A percentile compares a stretch with the other conserved stretches of the same genome.
phyloP scores from a whole-genome alignment of 2,113 vertebrate genomes.

The Cryptotis parvus region DNA sequence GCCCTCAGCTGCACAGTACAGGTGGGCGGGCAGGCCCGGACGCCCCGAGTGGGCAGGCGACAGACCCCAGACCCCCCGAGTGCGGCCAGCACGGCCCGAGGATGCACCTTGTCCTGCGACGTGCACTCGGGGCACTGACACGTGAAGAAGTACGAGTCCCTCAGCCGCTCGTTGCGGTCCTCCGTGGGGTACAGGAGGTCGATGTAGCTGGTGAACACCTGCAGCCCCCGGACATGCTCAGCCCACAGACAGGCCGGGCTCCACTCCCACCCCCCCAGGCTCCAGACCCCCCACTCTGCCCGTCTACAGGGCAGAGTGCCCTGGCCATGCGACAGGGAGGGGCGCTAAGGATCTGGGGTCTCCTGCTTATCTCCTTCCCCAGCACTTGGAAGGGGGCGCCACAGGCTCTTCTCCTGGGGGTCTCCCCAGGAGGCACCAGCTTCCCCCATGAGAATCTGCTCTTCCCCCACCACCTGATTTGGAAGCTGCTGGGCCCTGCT shows the following conservation, averaged over 20 bases:
- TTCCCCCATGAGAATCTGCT: too few species aligned
- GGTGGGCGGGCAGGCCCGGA: too few species aligned
- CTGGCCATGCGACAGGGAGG: background rate
- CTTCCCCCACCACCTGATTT: too few species aligned
- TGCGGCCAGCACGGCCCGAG: too few species aligned
- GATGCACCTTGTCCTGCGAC: conserved; percentile 91
- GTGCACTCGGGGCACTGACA: conserved; percentile 95
- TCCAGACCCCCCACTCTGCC: too few species aligned
- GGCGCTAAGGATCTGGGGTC: background rate
- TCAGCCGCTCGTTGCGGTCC: conserved; percentile 93
- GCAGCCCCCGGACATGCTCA: background rate
- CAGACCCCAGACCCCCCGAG: accelerated
- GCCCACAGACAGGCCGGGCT: background rate
- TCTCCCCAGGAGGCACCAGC: too few species aligned
- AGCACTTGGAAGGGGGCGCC: background rate
- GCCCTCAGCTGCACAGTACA: too few species aligned
- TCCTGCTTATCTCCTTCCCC: background rate
- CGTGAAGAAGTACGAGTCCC: conserved; percentile 95
- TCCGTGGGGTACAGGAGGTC: conserved; percentile 96
- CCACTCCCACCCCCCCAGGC: too few species aligned
- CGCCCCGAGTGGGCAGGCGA: accelerated
- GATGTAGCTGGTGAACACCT: conserved; percentile 98
- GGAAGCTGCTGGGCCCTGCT: too few species aligned
- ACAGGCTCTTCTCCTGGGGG: background rate
- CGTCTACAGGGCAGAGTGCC: too few species aligned